Conservation (phyloP, 2,797 vertebrate genomes). For the Lerista edwardsae region DNA sequence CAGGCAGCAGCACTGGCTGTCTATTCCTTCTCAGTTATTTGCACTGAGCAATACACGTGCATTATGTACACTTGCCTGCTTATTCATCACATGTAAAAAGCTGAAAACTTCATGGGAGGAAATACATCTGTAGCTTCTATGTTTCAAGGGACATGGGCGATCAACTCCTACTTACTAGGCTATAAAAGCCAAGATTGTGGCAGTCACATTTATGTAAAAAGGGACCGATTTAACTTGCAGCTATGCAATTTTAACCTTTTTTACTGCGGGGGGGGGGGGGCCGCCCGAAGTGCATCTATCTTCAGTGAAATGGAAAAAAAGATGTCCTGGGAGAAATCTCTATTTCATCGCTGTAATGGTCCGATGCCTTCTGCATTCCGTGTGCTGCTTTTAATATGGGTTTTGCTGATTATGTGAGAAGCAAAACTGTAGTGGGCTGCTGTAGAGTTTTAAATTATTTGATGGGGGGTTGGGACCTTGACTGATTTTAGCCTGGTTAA, state of each 20-base stretch:
- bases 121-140: not conserved
- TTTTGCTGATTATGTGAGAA: conserved; percentile 21
- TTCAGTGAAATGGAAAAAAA: conserved; percentile 15
- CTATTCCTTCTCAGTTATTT: not conserved
- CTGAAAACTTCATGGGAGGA: conserved; percentile 22
- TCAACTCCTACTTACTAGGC: conserved; percentile 34
- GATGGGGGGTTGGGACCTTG: not conserved
- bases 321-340: conserved; percentile 45
- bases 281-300: conserved; percentile 37
- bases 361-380: not conserved
- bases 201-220: conserved; percentile 9
- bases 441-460: conserved; percentile 27
- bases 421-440: not conserved
- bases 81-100: conserved; percentile 36
- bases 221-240: conserved; percentile 23
- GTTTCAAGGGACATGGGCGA: not conserved
- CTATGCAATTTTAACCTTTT: conserved; percentile 7
- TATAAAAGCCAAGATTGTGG: conserved; percentile 42
- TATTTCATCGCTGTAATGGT: conserved; percentile 16
- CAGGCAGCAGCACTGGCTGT: not conserved
- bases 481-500: conserved; percentile 1
- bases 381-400: conserved; percentile 16
- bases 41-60: not conserved
- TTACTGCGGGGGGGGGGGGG: conserved; percentile 13
- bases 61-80: not conserved